Conservation (phyloP, 2,888 invertebrate genomes). For the Pollenia angustigena region DNA sequence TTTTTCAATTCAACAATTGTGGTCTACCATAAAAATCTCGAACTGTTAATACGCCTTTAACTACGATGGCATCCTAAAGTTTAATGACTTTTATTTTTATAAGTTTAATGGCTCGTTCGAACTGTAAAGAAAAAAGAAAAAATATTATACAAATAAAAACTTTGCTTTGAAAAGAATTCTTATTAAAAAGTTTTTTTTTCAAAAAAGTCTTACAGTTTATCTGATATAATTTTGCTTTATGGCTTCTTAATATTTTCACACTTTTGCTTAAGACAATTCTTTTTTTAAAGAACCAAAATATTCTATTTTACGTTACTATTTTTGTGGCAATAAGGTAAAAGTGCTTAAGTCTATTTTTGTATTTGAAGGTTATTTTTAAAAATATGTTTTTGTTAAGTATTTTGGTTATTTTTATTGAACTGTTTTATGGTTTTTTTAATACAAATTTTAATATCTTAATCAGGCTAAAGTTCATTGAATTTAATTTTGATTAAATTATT, state of each 20-base stretch:
- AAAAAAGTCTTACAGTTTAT: slow-evolving; percentile 20
- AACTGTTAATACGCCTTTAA: slow-evolving; percentile 19
- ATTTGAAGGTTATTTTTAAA: too few relatives aligned
- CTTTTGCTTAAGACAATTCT: not conserved
- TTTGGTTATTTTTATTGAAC: too few relatives aligned
- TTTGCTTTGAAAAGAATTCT: not conserved
- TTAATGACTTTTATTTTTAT: slow-evolving; percentile 5
- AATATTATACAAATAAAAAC: not conserved
- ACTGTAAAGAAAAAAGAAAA: slow-evolving; percentile 42
- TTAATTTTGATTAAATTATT: too few relatives aligned
- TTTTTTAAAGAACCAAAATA: not conserved
- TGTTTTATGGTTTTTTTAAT: too few relatives aligned
- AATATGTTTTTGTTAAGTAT: too few relatives aligned
- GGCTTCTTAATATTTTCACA: slow-evolving; percentile 42
- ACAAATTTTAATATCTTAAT: too few relatives aligned
- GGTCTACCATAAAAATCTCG: slow-evolving; percentile 14
- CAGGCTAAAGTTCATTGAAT: too few relatives aligned
- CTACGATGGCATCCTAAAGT: not conserved
- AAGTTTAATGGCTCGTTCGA: not conserved
- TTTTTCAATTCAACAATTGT: slow-evolving; percentile 21
- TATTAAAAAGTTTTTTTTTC: slow-evolving; percentile 7
- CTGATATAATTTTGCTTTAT: slow-evolving; percentile 30
- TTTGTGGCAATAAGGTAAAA: not conserved
- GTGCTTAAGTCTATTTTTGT: too few relatives aligned
- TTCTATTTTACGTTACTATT: slow-evolving; percentile 15